A percentile compares a stretch with the other conserved stretches of the same genome.
phyloP scores from a whole-genome alignment of 2,888 invertebrate genomes.

The Drosophila paramelanica region DNA sequence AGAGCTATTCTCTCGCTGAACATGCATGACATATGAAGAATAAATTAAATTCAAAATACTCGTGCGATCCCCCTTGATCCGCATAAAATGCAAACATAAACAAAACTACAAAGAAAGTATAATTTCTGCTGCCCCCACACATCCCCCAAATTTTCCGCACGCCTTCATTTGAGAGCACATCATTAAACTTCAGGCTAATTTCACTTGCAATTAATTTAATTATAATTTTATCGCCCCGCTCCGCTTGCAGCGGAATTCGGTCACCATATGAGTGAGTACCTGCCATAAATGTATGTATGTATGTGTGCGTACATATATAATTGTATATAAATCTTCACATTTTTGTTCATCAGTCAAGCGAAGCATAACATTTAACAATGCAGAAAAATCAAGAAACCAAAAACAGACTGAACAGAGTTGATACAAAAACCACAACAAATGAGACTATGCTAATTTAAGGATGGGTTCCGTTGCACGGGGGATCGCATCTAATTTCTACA shows the following conservation, averaged over 20 bases:
- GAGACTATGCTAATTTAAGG: conserved; percentile 48
- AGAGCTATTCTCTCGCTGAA: conserved; percentile 19
- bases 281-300: conserved; percentile 3
- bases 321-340: conserved; percentile 39
- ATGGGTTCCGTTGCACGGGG: conserved; percentile 13
- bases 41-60: conserved; percentile 34
- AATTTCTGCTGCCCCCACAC: not conserved
- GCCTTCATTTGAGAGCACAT: conserved; percentile 50
- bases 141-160: conserved; percentile 34
- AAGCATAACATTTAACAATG: conserved; percentile 53
- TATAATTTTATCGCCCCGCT: conserved; percentile 71
- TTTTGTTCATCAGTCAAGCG: conserved; percentile 36
- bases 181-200: conserved; percentile 73
- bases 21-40: conserved; percentile 29
- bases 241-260: conserved; percentile 55
- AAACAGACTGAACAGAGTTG: conserved; percentile 9
- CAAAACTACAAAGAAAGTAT: conserved; percentile 53
- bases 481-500: conserved; percentile 49
- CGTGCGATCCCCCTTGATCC: not conserved
- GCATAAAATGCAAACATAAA: conserved; percentile 18
- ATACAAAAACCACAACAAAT: conserved; percentile 25
- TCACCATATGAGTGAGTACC: conserved; percentile 46
- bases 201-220: conserved; percentile 77
- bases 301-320: conserved; percentile 27
- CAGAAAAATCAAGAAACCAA: conserved; percentile 19